Conservation (phyloP, 2,797 vertebrate genomes). For the Artibeus jamaicensis region DNA sequence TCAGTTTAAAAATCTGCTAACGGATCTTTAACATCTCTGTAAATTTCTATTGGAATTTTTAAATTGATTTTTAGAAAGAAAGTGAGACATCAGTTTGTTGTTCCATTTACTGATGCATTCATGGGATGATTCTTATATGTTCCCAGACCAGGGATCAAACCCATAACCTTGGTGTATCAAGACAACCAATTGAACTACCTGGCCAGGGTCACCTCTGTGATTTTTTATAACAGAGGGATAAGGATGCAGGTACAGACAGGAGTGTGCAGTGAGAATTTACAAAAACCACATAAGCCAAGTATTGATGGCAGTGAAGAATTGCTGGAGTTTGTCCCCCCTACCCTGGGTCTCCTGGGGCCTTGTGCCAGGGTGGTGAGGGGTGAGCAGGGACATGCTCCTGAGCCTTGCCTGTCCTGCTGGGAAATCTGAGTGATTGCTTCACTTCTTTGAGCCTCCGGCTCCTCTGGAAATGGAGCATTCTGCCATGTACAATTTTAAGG, state of each 20-base stretch:
- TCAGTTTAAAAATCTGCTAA: not conserved
- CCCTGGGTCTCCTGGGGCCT: not conserved
- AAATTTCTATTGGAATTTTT: not conserved
- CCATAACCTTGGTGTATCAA: not conserved
- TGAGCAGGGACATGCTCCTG: not conserved
- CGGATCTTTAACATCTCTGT: not conserved
- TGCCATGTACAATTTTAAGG: not conserved
- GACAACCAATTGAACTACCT: not conserved
- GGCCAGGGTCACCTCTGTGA: not conserved
- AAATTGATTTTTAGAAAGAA: not conserved
- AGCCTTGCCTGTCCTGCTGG: not conserved
- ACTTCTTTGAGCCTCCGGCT: conserved; percentile 33
- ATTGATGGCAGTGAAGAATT: not conserved
- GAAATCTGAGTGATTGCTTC: not conserved
- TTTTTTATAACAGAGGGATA: not conserved
- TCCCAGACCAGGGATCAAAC: not conserved
- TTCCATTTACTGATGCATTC: not conserved
- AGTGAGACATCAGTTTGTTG: not conserved
- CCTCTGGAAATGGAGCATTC: not conserved
- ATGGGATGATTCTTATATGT: not conserved
- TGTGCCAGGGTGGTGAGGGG: not conserved
- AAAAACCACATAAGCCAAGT: not conserved
- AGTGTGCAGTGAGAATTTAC: not conserved
- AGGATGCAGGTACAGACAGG: not conserved
- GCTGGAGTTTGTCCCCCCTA: not conserved